Conservation (phyloP, 2,888 invertebrate species). For the Xylota sylvarum region DNA sequence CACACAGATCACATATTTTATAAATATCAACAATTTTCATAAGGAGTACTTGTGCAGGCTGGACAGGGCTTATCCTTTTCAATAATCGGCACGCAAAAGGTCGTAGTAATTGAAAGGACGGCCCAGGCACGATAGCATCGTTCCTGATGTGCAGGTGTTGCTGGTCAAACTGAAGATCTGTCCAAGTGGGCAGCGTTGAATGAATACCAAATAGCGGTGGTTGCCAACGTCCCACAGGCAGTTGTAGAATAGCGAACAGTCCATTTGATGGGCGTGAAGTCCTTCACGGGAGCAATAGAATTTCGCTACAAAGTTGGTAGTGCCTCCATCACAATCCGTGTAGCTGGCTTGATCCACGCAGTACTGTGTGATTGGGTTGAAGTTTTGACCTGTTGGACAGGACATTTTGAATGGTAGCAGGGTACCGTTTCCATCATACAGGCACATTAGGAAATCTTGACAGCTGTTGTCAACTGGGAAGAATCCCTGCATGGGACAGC, state of each 20-base stretch:
- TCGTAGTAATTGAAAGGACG: conserved; percentile 40
- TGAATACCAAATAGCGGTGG: conserved; percentile 41
- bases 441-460: conserved; percentile 76
- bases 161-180: conserved; percentile 54
- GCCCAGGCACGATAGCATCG: conserved; percentile 50
- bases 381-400: conserved; percentile 79
- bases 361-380: conserved; percentile 70
- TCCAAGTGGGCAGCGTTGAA: conserved; percentile 50
- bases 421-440: conserved; percentile 58
- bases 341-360: conserved; percentile 62
- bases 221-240: conserved; percentile 59
- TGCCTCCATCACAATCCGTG: conserved; percentile 74
- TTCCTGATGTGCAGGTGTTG: conserved; percentile 44
- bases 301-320: neutral
- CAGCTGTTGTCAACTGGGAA: conserved; percentile 78
- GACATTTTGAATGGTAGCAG: conserved; percentile 28
- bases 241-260: conserved; percentile 68
- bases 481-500: conserved; percentile 79
- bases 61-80: neutral
- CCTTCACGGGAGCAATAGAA: conserved; percentile 65
- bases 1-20: conserved; percentile 44
- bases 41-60: conserved; percentile 17
- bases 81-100: conserved; percentile 4
- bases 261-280: conserved; percentile 56
- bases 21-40: conserved; percentile 45